Percentiles rank a stretch among this genome's conserved stretches.
These are phyloP conservation scores for Euclidia mi DNA, from an alignment of 2,888 invertebrate species.

Conservation along the genomic window DNA sequence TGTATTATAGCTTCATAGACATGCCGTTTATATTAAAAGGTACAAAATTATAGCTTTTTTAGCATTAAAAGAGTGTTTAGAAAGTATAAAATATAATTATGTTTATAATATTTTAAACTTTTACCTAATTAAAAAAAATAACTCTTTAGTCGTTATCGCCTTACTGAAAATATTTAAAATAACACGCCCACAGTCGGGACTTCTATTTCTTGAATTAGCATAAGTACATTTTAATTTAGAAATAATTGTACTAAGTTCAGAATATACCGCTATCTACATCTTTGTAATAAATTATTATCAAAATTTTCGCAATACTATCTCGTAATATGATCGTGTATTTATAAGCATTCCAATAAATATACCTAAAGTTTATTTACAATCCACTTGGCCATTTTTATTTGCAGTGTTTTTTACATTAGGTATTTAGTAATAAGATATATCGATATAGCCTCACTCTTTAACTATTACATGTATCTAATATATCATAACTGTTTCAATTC, in stretches of 20 bases:
- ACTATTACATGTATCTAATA: too few species aligned
- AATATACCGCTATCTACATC: constrained; percentile 19
- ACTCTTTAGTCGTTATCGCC: constrained; percentile 26
- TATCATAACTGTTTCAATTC: too few species aligned
- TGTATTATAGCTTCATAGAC: constrained; percentile 4
- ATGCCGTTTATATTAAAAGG: constrained; percentile 13
- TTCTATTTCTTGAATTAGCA: constrained; percentile 48
- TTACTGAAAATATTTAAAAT: constrained; percentile 45
- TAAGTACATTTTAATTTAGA: constrained; percentile 43
- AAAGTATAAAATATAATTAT: constrained; percentile 18
- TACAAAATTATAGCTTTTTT: constrained; percentile 23
- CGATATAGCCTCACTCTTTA: too few species aligned
- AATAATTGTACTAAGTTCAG: constrained; percentile 23
- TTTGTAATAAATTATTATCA: not conserved
- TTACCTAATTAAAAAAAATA: constrained; percentile 41
- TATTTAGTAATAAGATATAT: too few species aligned
- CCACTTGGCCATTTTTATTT: too few species aligned
- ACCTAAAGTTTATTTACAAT: too few species aligned
- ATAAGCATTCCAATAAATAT: too few species aligned
- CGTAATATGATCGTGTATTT: too few species aligned
- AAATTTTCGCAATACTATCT: not conserved
- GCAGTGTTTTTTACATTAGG: too few species aligned
- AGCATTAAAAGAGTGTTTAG: constrained; percentile 15
- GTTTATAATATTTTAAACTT: constrained; percentile 32
- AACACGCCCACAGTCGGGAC: constrained; percentile 34